Base-by-base conservation (phyloP, 2,888 invertebrate species). In the Drosophila tanythrix region DNA sequence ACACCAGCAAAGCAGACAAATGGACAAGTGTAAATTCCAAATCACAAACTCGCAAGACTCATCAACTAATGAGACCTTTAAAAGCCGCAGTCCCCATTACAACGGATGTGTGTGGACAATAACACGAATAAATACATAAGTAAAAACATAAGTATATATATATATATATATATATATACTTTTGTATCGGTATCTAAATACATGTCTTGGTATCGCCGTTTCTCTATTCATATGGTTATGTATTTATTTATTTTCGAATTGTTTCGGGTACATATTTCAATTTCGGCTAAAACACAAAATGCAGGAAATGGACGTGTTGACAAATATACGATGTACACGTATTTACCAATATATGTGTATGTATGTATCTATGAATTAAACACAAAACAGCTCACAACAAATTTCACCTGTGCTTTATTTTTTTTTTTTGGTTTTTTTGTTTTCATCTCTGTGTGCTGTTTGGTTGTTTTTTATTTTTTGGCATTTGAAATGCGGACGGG, bases 241-340 rank as follows among this genome's bases (percentile, higher is more conserved):
- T 73, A 73, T 74, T 73, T 84, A 87, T 85, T 85, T 85, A 85
- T 88, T 88, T 86, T 88, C 67, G 65, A 88, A 83, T 88, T 88
- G 86, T 85, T 85, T 70, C 76, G 72, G 73, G 70, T 74, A 77
- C 79, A 84, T 83, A 70, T 87, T 69, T 84, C 80, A 82, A 76
- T 87, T 87, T 89, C 89, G 85, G 85, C 88, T 78, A 82, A 88
- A 86, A 79, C 73, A 82, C 87, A 89, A 87, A 85, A 89, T 87
- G 85, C 87, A 89, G 87, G 87, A 87, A 87, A 87, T 78, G 87
- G 79, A 88, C 80, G 85, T 89, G 88, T 89, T 87, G 85, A 89
- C 88, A 85, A 85, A 85, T 85, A 86, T 86, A 85, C 80, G 82
- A 88, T 81, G 83, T 40, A 66, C 70, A 74, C 58, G 58, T 82